Evolutionary conservation across 2,888 invertebrate species (phyloP).

Genomic region (Plagodis dolabraria): DNA sequence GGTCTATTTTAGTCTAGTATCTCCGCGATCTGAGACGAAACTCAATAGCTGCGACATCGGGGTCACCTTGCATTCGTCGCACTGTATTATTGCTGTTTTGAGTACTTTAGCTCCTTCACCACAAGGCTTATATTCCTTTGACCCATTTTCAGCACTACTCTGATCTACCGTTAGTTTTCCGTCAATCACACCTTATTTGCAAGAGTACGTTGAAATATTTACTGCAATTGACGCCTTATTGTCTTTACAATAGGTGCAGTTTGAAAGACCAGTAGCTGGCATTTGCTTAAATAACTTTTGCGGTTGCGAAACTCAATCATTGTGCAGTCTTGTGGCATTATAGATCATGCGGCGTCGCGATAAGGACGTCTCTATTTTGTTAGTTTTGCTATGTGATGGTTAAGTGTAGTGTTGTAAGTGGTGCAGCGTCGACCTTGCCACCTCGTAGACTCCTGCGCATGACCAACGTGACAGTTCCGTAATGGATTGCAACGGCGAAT

Average conservation of each 20-base stretch:
- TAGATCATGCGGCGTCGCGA: constrained; percentile 50
- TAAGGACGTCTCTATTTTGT: constrained; percentile 47
- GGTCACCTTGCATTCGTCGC: constrained; percentile 70
- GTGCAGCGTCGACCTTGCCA: constrained; percentile 74
- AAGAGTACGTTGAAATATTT: constrained; percentile 40
- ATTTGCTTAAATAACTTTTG: constrained; percentile 45
- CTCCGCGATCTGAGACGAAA: constrained; percentile 53
- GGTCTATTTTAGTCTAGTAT: constrained; percentile 40
- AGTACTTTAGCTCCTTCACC: constrained; percentile 36
- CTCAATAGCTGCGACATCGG: constrained; percentile 57
- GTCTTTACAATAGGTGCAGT: constrained; percentile 46
- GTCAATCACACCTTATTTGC: constrained; percentile 63
- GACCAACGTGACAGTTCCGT: constrained; percentile 65
- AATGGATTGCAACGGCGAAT: constrained; percentile 67
- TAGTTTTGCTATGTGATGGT: constrained; percentile 41
- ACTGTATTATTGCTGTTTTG: constrained; percentile 40
- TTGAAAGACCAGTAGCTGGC: constrained; percentile 38
- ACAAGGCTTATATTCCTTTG: constrained; percentile 56
- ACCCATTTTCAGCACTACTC: constrained; percentile 49
- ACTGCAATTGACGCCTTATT: constrained; percentile 53
- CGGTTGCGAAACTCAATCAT: constrained; percentile 42
- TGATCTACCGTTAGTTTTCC: constrained; percentile 63
- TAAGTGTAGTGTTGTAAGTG: constrained; percentile 48
- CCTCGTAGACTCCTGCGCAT: constrained; percentile 69
- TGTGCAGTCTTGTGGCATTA: constrained; percentile 39